Evolutionary conservation across 1,140 invertebrate species (phyloP).

Genomic region (Drosophila suzukii): DNA sequence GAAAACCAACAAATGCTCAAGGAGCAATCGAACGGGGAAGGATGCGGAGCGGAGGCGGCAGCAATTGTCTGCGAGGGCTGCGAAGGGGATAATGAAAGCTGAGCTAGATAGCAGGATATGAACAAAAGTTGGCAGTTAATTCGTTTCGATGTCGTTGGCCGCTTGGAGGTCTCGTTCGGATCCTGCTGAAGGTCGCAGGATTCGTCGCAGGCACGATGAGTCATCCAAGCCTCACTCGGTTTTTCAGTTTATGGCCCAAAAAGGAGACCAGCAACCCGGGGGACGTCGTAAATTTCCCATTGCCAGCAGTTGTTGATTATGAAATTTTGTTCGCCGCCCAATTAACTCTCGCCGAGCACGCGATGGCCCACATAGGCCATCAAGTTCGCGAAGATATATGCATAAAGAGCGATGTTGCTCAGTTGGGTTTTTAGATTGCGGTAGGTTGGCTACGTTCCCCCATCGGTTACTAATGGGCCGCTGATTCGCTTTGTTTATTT

Average conservation of each 20-base stretch:
- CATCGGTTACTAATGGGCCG: constrained; percentile 50
- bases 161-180: constrained; percentile 5
- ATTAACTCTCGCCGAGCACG: constrained; percentile 68
- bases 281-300: constrained; percentile 62
- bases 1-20: constrained; percentile 60
- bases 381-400: constrained; percentile 16
- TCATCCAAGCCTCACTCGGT: constrained; percentile 33
- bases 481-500: constrained; percentile 10
- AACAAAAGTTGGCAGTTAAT: constrained; percentile 63
- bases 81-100: constrained; percentile 23
- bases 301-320: constrained; percentile 65
- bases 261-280: constrained; percentile 27
- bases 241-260: constrained; percentile 53
- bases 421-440: constrained; percentile 29
- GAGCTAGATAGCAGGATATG: constrained; percentile 24
- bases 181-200: constrained; percentile 61
- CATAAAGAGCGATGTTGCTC: constrained; percentile 25
- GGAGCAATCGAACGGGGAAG: constrained; percentile 9
- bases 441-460: constrained; percentile 31
- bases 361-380: constrained; percentile 64
- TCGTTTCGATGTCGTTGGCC: constrained; percentile 35
- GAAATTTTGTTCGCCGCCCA: constrained; percentile 71
- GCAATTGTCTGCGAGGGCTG: constrained; percentile 50
- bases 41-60: constrained; percentile 1
- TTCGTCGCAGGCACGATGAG: constrained; percentile 35